phyloP scores from a whole-genome alignment of 2,888 invertebrate species.

The Ophion ventricosus region DNA sequence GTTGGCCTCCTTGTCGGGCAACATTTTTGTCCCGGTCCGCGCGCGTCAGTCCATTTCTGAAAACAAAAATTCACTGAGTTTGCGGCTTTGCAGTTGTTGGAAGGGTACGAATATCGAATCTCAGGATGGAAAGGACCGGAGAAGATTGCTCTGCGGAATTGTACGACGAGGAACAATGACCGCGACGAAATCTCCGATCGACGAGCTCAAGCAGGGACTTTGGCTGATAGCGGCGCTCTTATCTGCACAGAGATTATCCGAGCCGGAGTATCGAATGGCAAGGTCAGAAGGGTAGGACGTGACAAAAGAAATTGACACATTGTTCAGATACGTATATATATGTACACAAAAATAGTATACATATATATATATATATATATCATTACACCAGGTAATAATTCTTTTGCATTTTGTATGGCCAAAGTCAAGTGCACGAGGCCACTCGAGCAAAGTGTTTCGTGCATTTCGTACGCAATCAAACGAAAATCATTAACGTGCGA shows the following conservation, averaged over 20 bases:
- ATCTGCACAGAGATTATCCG: conserved; percentile 1
- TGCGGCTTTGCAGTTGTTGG: background rate
- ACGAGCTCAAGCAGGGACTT: background rate
- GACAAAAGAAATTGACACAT: background rate
- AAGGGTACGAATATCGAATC: background rate
- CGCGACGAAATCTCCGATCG: background rate
- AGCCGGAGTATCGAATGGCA: conserved; percentile 16
- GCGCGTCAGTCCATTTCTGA: conserved; percentile 72
- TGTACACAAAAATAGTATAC: too few relatives aligned
- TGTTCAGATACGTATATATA: background rate
- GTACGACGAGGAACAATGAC: background rate
- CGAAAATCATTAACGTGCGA: background rate
- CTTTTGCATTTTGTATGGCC: too few relatives aligned
- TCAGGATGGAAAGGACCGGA: background rate
- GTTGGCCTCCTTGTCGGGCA: conserved; percentile 78
- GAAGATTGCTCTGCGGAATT: background rate
- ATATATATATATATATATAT: too few relatives aligned
- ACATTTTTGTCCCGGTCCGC: conserved; percentile 73
- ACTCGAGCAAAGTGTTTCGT: too few relatives aligned
- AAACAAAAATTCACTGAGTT: conserved; percentile 63
- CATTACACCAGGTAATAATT: too few relatives aligned
- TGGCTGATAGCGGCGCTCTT: background rate
- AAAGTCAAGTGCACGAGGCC: too few relatives aligned
- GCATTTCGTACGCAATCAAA: conserved; percentile 5
- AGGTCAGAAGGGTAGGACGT: background rate